Base-by-base conservation (phyloP, 2,797 vertebrate species). In the Falco peregrinus region DNA sequence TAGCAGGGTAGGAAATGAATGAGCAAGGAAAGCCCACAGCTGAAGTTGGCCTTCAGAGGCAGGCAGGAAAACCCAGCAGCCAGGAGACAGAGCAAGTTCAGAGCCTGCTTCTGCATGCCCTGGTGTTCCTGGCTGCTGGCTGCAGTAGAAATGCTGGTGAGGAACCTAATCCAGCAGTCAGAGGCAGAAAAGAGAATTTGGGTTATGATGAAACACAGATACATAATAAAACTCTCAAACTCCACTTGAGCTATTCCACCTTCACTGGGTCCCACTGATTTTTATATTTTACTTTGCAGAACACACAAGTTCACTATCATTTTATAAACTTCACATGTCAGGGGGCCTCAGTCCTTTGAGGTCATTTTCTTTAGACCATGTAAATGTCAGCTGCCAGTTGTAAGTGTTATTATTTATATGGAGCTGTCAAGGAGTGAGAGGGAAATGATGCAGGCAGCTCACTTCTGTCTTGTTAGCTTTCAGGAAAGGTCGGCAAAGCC, bases 301-400 rank as follows among this genome's bases (percentile, higher is more conserved):
- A 78, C 69, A 80, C 37, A 61, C 21, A 87, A 68, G 47, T 87
- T 91, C 69, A n/a, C 60, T 88, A n/a, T 77, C 20, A 26, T 75
- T 94, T 94, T 80, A 67, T 82, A 91, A 64, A 61, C 29, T 71
- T 86, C 59, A 45, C 47, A 19, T 2, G 1, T 88, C 45, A 82
- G 64, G 50, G 56, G 56, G 35, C 28, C 10, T 68, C 35, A 87
- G 26, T 91, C n/a, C 43, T 95, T 79, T 86, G 77, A 93, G 85
- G 39, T 83, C 0, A 73, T 70, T 84, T 96, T 74, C 61, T 87
- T 87, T 51, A 67, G 63, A 45, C n/a, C 59, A 60, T 48, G 33
- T 77, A 90, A 95, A 93, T 82, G 69, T 94, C 88, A 95, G 25
- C 70, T 95, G 85, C 51, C 67, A 69, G 39, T 81, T 91, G 3